These are phyloP conservation scores for Menidia menidia DNA, from an alignment of 2,797 vertebrate genomes.

Conservation along the genomic window DNA sequence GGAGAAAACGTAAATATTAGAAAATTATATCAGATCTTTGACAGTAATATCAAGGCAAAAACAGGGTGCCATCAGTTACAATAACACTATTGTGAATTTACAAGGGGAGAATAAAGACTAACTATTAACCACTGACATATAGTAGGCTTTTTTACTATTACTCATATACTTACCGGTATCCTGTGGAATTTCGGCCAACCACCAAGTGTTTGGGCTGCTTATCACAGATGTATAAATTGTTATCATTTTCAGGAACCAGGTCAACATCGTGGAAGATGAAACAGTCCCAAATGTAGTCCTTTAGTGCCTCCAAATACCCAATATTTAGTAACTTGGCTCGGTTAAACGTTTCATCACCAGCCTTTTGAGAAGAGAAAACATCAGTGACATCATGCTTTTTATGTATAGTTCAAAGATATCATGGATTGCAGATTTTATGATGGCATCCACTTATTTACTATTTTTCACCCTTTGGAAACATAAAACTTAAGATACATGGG, in stretches of 20 bases:
- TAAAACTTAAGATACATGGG: no score
- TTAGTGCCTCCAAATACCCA: conserved; percentile 94
- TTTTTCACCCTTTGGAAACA: no score
- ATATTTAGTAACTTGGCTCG: conserved; percentile 95
- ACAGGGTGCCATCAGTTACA: not conserved
- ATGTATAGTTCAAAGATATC: not conserved
- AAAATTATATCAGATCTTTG: not conserved
- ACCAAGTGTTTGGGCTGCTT: conserved; percentile 94
- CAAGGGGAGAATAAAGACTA: not conserved
- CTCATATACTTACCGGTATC: conserved; percentile 89
- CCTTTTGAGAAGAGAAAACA: conserved; percentile 72
- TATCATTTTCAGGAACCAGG: conserved; percentile 95
- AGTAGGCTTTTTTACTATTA: not conserved
- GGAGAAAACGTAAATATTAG: not conserved
- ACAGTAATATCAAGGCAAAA: not conserved
- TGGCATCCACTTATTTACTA: not conserved
- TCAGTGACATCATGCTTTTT: conserved; percentile 8
- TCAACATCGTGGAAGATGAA: conserved; percentile 98
- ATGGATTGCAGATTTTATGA: not conserved
- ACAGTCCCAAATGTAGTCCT: conserved; percentile 93
- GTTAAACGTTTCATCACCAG: conserved; percentile 91
- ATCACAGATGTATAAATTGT: conserved; percentile 91
- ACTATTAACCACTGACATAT: conserved; percentile 2
- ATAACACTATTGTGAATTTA: not conserved
- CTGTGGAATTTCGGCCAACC: conserved; percentile 94